These are phyloP conservation scores for Syngnathus floridae DNA, from an alignment of 2,113 vertebrate genomes.

Conservation along the genomic window DNA sequence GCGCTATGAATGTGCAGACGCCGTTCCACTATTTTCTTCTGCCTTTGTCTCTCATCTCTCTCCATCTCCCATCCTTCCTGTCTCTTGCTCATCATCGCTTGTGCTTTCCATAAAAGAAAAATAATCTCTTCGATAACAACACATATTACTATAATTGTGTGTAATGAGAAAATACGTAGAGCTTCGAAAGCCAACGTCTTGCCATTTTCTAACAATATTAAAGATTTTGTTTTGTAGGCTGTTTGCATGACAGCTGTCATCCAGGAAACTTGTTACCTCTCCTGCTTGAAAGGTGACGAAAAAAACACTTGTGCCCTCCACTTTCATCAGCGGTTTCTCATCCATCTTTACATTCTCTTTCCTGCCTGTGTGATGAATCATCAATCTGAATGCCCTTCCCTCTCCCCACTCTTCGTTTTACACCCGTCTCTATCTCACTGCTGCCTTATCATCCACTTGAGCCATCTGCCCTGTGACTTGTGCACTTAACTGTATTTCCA, in stretches of 20 bases:
- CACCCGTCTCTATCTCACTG: constrained; percentile 9
- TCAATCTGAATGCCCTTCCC: constrained; percentile 45
- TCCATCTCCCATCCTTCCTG: neutral
- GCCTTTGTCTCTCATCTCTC: neutral
- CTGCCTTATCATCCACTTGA: constrained; percentile 24
- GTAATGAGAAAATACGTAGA: neutral
- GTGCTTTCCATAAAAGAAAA: neutral
- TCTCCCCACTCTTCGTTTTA: constrained; percentile 21
- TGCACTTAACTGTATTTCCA: constrained; percentile 24
- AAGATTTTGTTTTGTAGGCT: neutral
- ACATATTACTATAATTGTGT: neutral
- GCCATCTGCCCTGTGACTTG: constrained; percentile 34
- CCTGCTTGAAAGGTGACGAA: constrained; percentile 32
- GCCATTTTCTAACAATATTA: neutral
- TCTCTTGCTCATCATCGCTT: neutral
- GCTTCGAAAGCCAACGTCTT: neutral
- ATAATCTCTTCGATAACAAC: neutral
- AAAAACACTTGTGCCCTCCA: constrained; percentile 18
- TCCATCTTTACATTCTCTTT: constrained; percentile 22
- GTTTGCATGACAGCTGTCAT: constrained; percentile 5
- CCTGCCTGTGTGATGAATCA: constrained; percentile 39
- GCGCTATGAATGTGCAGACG: neutral
- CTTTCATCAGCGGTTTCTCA: constrained; percentile 31
- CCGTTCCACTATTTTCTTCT: neutral
- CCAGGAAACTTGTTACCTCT: constrained; percentile 14